Evolutionary conservation across 2,113 vertebrate genomes (phyloP).

Genomic region (Crotalus horridus): DNA sequence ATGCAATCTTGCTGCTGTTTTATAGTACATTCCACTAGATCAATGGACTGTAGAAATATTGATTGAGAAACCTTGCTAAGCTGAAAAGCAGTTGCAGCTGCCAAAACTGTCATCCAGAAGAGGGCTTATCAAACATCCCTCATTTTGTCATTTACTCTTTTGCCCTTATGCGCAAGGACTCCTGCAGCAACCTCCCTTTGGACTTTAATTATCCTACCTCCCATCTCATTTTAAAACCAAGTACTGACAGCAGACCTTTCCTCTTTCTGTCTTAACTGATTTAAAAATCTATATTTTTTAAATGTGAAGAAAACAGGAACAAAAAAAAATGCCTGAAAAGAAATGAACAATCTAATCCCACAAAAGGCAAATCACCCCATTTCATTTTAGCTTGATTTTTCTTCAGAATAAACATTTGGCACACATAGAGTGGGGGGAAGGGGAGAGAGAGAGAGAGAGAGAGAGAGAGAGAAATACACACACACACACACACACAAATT

Average conservation of each 20-base stretch:
- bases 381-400: neutral
- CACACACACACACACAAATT: neutral
- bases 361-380: neutral
- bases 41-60: constrained; percentile 25
- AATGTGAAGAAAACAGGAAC: neutral
- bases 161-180: constrained; percentile 26
- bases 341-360: neutral
- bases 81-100: neutral
- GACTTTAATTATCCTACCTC: constrained; percentile 48
- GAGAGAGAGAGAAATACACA: neutral
- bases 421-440: neutral
- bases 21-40: constrained; percentile 18
- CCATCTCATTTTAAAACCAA: constrained; percentile 24
- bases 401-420: neutral
- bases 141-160: constrained; percentile 34
- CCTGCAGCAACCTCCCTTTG: constrained; percentile 18
- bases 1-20: constrained; percentile 5
- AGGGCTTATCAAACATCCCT: constrained; percentile 32
- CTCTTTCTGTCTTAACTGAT: constrained; percentile 25
- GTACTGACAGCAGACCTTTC: constrained; percentile 37
- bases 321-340: neutral
- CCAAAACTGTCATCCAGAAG: constrained; percentile 26
- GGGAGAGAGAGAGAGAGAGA: neutral
- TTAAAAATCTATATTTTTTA: constrained; percentile 4
- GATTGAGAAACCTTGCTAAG: neutral